Evolutionary conservation across 2,797 vertebrate species (phyloP), one percentile per base, ranked within the genome.

Genomic region (Lindbergichthys nudifrons): DNA sequence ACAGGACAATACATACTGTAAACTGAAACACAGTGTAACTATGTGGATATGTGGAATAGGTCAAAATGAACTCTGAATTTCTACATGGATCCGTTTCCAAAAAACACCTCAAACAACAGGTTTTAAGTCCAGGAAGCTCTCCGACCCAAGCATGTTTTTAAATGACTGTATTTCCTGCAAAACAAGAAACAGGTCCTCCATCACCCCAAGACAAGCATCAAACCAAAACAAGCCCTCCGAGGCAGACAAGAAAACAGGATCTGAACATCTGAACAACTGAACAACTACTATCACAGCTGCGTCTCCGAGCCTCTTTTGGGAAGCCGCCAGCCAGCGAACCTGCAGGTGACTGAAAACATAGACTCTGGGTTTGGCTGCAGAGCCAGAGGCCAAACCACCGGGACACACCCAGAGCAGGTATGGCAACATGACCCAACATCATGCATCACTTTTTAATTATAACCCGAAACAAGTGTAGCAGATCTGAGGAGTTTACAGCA

Each of bases 391-490:
- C 52, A 75, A 81, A 69, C 19, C 45, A 48, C 58, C 8, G 2
- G 42, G 73, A 72, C 83, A 80, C 79, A 73, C 86, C 86, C 69
- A 66, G 63, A 48, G 65, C 78, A 86, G 80, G 88, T 85, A 78
- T 58, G 72, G 69, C 19, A 69, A 39, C 10, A 15, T 64, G 58
- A 76, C 65, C 70, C 54, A 50, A 56, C 48, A 43, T 15, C 52
- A 4, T 51, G 58, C 54, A 32, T 62, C 3, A n/a, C 32, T 3
- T 13, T 61, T 76, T 45, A 39, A 68, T 42, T 16, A 75, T 6
- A 80, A 70, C 50, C 19, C 41, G 42, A 50, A 65, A 67, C 50
- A 16, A 53, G 50, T n/a, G 3, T 16, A 3, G 32, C 52, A 42
- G 52, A 53, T 53, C 66, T 61, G 10, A 79, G 47, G 68, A 21